Evolutionary conservation across 2,113 vertebrate genomes (phyloP).

Genomic region (Phalacrocorax brasilianus): DNA sequence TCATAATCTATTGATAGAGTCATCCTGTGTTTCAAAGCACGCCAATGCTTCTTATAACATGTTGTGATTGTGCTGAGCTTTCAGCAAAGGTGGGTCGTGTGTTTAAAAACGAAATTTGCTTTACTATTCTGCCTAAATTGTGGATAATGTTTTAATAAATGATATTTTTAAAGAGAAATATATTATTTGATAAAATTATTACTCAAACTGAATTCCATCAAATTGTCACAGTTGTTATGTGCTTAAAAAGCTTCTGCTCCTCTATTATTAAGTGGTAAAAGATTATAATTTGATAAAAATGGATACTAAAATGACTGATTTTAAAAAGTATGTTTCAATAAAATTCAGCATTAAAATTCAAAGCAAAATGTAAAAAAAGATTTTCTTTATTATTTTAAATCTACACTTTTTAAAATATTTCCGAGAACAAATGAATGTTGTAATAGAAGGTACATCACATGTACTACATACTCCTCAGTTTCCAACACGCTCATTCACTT

Average conservation of each 20-base stretch:
- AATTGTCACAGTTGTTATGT: constrained; percentile 73
- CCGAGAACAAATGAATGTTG: constrained; percentile 4
- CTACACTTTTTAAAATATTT: constrained; percentile 61
- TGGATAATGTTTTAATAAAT: constrained; percentile 72
- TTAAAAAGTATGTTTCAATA: constrained; percentile 62
- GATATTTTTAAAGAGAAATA: constrained; percentile 71
- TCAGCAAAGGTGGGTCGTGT: constrained; percentile 5
- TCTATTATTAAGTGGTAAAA: constrained; percentile 77
- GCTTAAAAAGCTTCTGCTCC: constrained; percentile 72
- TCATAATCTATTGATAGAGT: constrained; percentile 58
- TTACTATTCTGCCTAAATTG: constrained; percentile 65
- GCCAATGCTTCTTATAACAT: constrained; percentile 36
- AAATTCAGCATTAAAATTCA: constrained; percentile 71
- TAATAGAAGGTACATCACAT: neutral
- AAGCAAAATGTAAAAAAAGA: constrained; percentile 59
- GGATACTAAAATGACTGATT: constrained; percentile 69
- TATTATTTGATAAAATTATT: constrained; percentile 79
- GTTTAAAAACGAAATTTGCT: constrained; percentile 72
- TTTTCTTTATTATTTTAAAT: constrained; percentile 63
- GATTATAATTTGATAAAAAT: constrained; percentile 78
- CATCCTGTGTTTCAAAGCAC: constrained; percentile 46
- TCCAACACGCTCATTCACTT: neutral
- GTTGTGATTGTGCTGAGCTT: constrained; percentile 47
- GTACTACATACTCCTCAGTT: neutral
- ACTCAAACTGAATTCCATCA: constrained; percentile 71